Conservation (phyloP, 2,888 invertebrate species). For the Lepidocyrtoides sp. region DNA sequence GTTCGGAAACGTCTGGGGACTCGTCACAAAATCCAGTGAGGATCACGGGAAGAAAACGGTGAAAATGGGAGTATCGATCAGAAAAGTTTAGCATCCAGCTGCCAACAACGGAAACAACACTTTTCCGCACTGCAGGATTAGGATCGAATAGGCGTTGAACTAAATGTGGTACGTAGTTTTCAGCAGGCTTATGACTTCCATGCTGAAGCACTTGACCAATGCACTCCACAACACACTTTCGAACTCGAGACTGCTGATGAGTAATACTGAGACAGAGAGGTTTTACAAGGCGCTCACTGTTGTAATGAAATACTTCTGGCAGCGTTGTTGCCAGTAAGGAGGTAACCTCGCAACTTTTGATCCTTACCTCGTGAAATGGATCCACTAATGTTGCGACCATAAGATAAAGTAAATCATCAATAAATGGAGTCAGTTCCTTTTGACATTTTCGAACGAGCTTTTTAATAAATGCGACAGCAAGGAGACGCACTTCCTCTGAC, state of each 20-base stretch:
- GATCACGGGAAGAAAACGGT: constrained; percentile 94
- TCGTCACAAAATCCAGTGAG: constrained; percentile 95
- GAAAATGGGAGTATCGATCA: constrained; percentile 96
- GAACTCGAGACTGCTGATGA: constrained; percentile 94
- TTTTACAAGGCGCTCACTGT: constrained; percentile 91
- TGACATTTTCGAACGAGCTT: constrained; percentile 90
- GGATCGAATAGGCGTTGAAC: constrained; percentile 96
- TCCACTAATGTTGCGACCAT: constrained; percentile 92
- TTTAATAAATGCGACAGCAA: constrained; percentile 90
- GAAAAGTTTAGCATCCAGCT: constrained; percentile 92
- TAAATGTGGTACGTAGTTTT: constrained; percentile 92
- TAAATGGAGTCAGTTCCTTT: constrained; percentile 89
- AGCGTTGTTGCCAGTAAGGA: constrained; percentile 89
- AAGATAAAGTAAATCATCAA: constrained; percentile 92
- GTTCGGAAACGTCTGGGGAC: constrained; percentile 90
- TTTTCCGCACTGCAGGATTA: constrained; percentile 91
- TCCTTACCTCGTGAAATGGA: constrained; percentile 93
- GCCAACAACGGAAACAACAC: constrained; percentile 92
- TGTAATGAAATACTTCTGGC: constrained; percentile 91
- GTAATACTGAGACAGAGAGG: constrained; percentile 91
- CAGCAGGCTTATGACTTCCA: constrained; percentile 91
- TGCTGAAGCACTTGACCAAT: constrained; percentile 88
- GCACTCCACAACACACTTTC: constrained; percentile 91
- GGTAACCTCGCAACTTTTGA: constrained; percentile 92
- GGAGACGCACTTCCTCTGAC: constrained; percentile 94